Conservation (phyloP, 2,113 vertebrate genomes). For the Upupa epops region DNA sequence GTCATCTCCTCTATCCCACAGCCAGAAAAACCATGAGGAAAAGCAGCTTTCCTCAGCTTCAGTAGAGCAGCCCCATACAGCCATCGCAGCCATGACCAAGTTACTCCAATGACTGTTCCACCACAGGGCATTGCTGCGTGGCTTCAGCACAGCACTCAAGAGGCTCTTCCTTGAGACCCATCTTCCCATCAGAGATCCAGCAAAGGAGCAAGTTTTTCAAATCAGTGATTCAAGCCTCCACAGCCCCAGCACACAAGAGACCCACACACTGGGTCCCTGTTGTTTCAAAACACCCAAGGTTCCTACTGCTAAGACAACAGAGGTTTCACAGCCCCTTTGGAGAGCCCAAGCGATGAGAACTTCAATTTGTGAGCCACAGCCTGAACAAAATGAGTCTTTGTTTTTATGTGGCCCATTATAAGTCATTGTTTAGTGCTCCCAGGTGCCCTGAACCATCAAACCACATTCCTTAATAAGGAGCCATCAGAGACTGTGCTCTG, state of each 20-base stretch:
- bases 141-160: too few species aligned
- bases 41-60: not conserved
- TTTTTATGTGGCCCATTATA: not conserved
- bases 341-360: conserved; percentile 5
- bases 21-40: not conserved
- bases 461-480: not conserved
- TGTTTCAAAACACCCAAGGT: not conserved
- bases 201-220: not conserved
- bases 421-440: conserved; percentile 31
- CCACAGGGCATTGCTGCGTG: not conserved
- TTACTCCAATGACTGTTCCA: not conserved
- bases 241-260: not conserved
- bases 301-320: not conserved
- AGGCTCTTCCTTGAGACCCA: not conserved
- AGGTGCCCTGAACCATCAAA: conserved; percentile 3
- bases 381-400: conserved; percentile 40
- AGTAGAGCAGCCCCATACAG: not conserved
- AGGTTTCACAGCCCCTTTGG: not conserved
- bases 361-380: conserved; percentile 38
- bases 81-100: not conserved
- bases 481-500: not conserved
- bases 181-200: not conserved
- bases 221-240: not conserved
- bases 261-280: not conserved
- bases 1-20: not conserved